Evolutionary conservation across 2,888 invertebrate species (phyloP).

Genomic region (Ametastegia equiseti): DNA sequence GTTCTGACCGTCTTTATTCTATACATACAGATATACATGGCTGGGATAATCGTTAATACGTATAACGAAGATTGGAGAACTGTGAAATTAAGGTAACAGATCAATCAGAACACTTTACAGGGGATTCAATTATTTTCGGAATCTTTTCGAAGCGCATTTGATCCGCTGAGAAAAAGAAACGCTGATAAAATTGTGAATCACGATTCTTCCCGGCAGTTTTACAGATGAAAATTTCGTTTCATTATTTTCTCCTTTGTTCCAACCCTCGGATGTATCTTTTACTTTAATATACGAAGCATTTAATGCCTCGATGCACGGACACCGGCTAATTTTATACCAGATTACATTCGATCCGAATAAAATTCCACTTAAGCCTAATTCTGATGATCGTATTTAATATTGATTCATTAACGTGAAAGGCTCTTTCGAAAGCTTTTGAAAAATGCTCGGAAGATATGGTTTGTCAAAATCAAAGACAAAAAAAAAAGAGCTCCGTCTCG

Average conservation of each 20-base stretch:
- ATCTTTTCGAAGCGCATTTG: background rate
- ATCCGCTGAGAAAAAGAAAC: background rate
- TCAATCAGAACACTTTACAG: too few relatives aligned
- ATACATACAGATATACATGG: too few relatives aligned
- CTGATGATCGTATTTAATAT: background rate
- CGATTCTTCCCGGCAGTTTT: background rate
- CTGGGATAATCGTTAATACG: too few relatives aligned
- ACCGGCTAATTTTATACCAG: constrained; percentile 14
- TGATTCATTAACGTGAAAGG: background rate
- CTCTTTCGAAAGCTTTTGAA: background rate
- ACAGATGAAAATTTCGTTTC: constrained; percentile 6
- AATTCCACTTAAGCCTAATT: background rate
- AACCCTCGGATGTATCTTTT: constrained; percentile 13
- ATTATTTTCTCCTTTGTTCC: constrained; percentile 32
- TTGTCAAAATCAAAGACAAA: background rate
- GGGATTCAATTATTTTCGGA: background rate
- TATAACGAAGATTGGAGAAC: too few relatives aligned
- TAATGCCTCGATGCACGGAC: background rate
- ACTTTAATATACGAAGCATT: background rate
- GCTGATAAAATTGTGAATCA: background rate
- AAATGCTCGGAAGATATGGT: background rate
- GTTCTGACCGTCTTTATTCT: too few relatives aligned
- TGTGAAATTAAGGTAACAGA: too few relatives aligned
- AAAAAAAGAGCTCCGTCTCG: background rate
- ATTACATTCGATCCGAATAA: background rate